These are phyloP conservation scores for Phyllotis vaccarum DNA, from an alignment of 2,797 vertebrate genomes.

Conservation along the genomic window DNA sequence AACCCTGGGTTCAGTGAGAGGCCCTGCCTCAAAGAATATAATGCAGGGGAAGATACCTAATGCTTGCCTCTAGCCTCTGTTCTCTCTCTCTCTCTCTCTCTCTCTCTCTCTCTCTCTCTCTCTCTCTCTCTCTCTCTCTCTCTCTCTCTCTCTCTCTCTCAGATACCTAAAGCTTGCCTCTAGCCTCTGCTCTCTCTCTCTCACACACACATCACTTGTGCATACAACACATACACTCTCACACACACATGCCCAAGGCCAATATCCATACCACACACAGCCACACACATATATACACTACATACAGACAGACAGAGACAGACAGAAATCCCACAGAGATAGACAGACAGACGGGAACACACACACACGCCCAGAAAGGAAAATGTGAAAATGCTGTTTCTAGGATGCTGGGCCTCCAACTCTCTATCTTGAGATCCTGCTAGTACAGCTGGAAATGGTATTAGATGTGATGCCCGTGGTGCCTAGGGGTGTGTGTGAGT, in stretches of 20 bases:
- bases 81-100: no score
- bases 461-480: not conserved
- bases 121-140: no score
- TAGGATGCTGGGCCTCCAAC: not conserved
- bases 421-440: not conserved
- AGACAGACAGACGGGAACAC: not conserved
- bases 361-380: not conserved
- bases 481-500: not conserved
- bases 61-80: not conserved
- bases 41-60: not conserved
- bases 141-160: no score
- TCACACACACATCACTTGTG: no score
- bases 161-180: no score
- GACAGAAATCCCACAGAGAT: not conserved
- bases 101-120: no score
- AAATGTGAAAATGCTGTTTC: not conserved
- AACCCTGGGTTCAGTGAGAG: not conserved
- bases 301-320: not conserved
- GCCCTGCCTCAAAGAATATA: not conserved
- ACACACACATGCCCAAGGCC: not conserved
- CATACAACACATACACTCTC: not conserved
- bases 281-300: not conserved
- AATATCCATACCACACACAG: not conserved
- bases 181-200: no score
- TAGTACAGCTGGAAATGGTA: not conserved